Base-by-base conservation (phyloP, 2,797 vertebrate genomes). In the Clarias pachynema region DNA sequence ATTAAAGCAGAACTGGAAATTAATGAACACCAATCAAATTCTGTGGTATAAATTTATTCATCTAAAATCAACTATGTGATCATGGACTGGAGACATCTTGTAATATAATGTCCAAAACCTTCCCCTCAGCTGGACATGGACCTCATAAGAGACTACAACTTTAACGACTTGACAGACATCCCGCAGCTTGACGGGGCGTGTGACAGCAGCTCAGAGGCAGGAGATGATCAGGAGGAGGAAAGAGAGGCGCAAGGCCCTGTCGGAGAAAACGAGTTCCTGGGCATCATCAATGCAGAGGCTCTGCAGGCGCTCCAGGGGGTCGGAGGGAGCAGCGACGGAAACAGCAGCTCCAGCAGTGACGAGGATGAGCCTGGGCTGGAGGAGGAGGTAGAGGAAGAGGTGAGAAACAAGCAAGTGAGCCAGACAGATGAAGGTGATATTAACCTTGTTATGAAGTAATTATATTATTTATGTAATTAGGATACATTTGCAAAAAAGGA, bases 141-240 rank as follows among this genome's bases (percentile, higher is more conserved):
- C 12, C 87, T 88, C 14, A 70, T 90, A 79, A 88, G 69, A 31
- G 90, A 93, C 85, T 94, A 92, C 82, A 91, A 86, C 91, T 96
- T 94, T 90, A 92, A 90, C 49, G 94, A 94, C 34, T 89, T 94
- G 88, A 93, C 93, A 8, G 95, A 95, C 86, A 96, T 99, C 53
- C 94, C 97, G 87, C 98, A 99, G 91, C 93, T 99, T 8, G 98
- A 99, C 81, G 98, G 98, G 78, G 85, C 95, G 0, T 93, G 94
- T 16, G 97, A 97, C 85, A 91, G 90, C 82, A 95, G 94, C 90
- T 97, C 97, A 40, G 96, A 94, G 75, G 91, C 93, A 5, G 96
- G 97, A 86, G 90, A 91, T 44, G 92, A 89, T n/a, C 16, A 91
- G 91, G 94, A 85, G 91, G 93, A 89, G 29, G 94, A 91, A 10